Conservation (phyloP, 2,113 vertebrate genomes). For the Antechinus flavipes region DNA sequence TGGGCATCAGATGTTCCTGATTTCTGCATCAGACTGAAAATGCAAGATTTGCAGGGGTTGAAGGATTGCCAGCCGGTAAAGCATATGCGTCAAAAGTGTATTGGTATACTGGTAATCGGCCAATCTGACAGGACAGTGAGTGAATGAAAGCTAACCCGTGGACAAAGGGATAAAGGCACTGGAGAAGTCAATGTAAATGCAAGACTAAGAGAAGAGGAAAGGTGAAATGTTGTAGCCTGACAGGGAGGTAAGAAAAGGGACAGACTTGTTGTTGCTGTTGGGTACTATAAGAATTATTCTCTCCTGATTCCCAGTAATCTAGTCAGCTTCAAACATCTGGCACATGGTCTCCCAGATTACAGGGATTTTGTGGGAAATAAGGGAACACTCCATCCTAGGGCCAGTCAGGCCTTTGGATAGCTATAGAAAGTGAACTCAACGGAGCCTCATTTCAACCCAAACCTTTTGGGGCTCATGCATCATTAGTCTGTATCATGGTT, state of each 20-base stretch:
- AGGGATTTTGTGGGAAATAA: not conserved
- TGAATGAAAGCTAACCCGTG: not conserved
- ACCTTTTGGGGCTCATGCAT: constrained; percentile 39
- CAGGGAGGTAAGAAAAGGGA: not conserved
- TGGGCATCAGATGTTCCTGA: not conserved
- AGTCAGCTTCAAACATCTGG: not conserved
- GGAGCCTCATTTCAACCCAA: constrained; percentile 23
- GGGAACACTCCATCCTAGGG: not conserved
- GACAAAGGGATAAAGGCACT: not conserved
- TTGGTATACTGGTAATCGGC: not conserved
- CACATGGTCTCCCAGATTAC: too few species aligned
- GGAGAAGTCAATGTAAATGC: not conserved
- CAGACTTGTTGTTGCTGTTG: rapidly evolving
- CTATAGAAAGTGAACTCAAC: not conserved
- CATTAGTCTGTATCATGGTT: constrained; percentile 25
- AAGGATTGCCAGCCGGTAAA: not conserved
- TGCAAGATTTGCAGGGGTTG: not conserved
- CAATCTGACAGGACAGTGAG: not conserved
- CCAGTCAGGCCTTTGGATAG: constrained; percentile 14
- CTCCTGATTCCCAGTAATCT: not conserved
- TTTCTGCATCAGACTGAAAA: not conserved
- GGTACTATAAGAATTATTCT: not conserved
- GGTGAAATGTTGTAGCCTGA: rapidly evolving
- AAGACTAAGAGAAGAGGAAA: not conserved
- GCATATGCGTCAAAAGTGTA: not conserved